Conservation (phyloP, 2,888 invertebrate species). For the Cryptocephalus primarius region DNA sequence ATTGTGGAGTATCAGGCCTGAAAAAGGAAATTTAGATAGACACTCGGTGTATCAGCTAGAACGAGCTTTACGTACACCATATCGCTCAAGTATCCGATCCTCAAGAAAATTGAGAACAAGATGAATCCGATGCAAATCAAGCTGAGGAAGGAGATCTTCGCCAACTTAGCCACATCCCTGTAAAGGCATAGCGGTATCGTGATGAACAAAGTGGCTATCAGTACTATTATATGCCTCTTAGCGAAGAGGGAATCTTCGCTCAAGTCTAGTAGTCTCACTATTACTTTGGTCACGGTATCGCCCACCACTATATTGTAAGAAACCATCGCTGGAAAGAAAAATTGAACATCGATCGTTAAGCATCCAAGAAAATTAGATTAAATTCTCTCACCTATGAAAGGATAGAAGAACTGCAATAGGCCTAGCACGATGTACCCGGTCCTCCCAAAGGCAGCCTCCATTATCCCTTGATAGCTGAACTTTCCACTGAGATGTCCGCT, state of each 20-base stretch:
- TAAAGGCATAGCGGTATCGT: constrained; percentile 72
- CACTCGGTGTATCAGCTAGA: too few species aligned
- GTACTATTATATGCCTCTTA: constrained; percentile 55
- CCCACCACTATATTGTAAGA: constrained; percentile 82
- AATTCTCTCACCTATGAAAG: constrained; percentile 61
- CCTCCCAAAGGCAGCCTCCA: constrained; percentile 70
- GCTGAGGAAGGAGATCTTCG: constrained; percentile 57
- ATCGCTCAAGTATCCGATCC: constrained; percentile 47
- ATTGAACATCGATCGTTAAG: not conserved
- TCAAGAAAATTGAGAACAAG: constrained; percentile 51
- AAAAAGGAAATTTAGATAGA: constrained; percentile 15
- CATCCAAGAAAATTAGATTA: not conserved
- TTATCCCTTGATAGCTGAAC: constrained; percentile 66
- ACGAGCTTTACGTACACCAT: constrained; percentile 59
- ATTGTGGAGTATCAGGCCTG: constrained; percentile 52
- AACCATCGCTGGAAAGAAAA: constrained; percentile 61
- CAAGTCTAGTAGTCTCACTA: constrained; percentile 56
- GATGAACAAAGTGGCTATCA: constrained; percentile 59
- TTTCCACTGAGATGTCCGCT: constrained; percentile 65
- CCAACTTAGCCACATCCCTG: constrained; percentile 59
- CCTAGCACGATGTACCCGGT: constrained; percentile 67
- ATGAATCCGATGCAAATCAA: constrained; percentile 65
- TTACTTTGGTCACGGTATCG: constrained; percentile 73
- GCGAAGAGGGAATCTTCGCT: constrained; percentile 45
- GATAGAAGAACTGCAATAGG: constrained; percentile 69